phyloP scores from a whole-genome alignment of 2,797 vertebrate genomes.

The Hipposideros larvatus region DNA sequence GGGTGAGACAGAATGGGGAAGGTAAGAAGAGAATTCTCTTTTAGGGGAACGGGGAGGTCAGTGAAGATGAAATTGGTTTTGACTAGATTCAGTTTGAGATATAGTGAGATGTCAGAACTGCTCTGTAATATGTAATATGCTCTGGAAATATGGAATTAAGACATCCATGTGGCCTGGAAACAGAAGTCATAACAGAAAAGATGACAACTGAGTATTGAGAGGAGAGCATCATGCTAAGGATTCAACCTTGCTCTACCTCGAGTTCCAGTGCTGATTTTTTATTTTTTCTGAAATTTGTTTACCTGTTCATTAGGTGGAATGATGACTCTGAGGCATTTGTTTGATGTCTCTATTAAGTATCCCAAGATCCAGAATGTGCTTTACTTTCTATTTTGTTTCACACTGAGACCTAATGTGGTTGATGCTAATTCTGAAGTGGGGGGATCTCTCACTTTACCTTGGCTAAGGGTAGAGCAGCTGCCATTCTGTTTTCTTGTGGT shows the following conservation, averaged over 20 bases:
- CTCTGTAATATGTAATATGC: not conserved
- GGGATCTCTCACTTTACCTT: not conserved
- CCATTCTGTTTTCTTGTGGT: slow-evolving; percentile 53
- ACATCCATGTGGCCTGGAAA: not conserved
- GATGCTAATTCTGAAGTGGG: slow-evolving; percentile 22
- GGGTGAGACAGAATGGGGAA: not conserved
- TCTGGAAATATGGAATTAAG: not conserved
- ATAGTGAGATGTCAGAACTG: not conserved
- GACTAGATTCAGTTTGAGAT: not conserved
- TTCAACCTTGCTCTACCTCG: not conserved
- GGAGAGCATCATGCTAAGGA: not conserved
- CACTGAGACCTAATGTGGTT: not conserved
- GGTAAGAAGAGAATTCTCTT: not conserved
- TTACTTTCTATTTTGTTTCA: slow-evolving; percentile 29
- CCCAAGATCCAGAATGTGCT: not conserved
- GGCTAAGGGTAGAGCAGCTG: slow-evolving; percentile 33
- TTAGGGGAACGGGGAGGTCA: not conserved
- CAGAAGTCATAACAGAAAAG: not conserved
- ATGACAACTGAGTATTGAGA: not conserved
- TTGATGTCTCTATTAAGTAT: slow-evolving; percentile 8
- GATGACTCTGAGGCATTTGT: slow-evolving; percentile 11
- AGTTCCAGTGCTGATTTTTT: not conserved
- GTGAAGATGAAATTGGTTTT: not conserved
- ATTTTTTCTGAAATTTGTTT: not conserved
- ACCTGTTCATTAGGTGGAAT: not conserved